Conservation (phyloP, 2,797 vertebrate species). For the Hoplostethus mediterraneus region DNA sequence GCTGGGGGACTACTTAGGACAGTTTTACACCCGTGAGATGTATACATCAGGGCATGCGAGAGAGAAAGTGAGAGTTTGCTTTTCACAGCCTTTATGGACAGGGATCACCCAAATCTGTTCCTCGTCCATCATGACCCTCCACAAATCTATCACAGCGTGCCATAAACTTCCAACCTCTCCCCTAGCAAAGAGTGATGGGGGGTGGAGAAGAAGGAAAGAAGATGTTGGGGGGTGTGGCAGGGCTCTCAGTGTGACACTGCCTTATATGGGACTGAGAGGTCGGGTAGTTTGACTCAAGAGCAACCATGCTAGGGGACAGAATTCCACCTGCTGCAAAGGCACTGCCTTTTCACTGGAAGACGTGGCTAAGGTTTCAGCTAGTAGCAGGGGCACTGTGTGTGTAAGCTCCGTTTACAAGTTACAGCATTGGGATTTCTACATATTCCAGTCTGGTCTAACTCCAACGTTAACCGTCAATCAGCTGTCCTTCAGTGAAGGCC, state of each 20-base stretch:
- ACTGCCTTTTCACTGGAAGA: slow-evolving; percentile 20
- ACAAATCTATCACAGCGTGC: slow-evolving; percentile 59
- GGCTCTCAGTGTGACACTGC: slow-evolving; percentile 59
- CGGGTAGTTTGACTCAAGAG: slow-evolving; percentile 8
- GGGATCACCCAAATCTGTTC: slow-evolving; percentile 45
- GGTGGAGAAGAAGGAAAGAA: slow-evolving; percentile 13
- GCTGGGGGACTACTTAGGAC: slow-evolving; percentile 6
- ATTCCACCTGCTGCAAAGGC: slow-evolving; percentile 61
- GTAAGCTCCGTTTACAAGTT: not conserved
- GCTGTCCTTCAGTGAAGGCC: not conserved
- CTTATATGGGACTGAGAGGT: slow-evolving; percentile 75
- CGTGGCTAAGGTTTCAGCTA: slow-evolving; percentile 15
- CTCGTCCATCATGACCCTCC: slow-evolving; percentile 57
- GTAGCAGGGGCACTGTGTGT: not conserved
- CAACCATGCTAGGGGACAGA: not conserved
- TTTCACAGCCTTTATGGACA: slow-evolving; percentile 1
- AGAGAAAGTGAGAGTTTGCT: not conserved
- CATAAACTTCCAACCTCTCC: slow-evolving; percentile 43
- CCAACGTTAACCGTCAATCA: slow-evolving; percentile 1
- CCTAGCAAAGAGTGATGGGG: slow-evolving; percentile 15
- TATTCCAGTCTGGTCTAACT: not conserved
- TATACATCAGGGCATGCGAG: slow-evolving; percentile 18
- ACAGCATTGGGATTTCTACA: not conserved
- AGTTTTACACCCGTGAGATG: slow-evolving; percentile 8
- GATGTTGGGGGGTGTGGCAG: slow-evolving; percentile 37